Conservation (phyloP, 2,797 vertebrate genomes). For the Staurois parvus region DNA sequence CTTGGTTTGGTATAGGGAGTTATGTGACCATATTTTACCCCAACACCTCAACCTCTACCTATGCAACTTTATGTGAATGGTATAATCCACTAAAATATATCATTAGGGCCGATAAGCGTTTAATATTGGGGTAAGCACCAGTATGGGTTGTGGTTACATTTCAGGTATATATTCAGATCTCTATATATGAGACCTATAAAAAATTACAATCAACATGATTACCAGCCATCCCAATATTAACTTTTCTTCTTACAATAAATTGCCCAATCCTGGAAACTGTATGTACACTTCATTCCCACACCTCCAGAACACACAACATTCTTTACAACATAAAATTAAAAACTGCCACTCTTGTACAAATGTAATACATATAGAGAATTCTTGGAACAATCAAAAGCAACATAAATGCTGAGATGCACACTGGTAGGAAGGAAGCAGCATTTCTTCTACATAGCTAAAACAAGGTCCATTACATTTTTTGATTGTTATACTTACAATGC, state of each 20-base stretch:
- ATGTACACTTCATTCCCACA: constrained; percentile 34
- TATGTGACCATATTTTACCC: neutral
- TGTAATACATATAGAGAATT: constrained; percentile 65
- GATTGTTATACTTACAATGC: constrained; percentile 75
- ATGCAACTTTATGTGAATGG: neutral
- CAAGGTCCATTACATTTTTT: constrained; percentile 77
- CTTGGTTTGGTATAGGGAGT: neutral
- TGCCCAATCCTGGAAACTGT: constrained; percentile 10
- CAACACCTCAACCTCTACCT: neutral
- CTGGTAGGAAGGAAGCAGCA: constrained; percentile 81
- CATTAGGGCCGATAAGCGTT: neutral
- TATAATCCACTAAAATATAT: constrained; percentile 7
- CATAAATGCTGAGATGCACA: constrained; percentile 78
- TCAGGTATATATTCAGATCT: constrained; percentile 6
- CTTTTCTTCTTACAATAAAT: constrained; percentile 9
- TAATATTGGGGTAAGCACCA: neutral
- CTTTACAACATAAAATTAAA: constrained; percentile 29
- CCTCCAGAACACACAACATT: constrained; percentile 17
- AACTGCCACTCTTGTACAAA: constrained; percentile 46
- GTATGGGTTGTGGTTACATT: constrained; percentile 39
- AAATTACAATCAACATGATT: constrained; percentile 26
- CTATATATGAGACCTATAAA: constrained; percentile 13
- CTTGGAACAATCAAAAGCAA: constrained; percentile 70
- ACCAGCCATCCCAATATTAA: constrained; percentile 5
- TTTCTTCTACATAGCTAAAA: constrained; percentile 74